phyloP scores from a whole-genome alignment of 2,888 invertebrate genomes.

The Lysandra bellargus region DNA sequence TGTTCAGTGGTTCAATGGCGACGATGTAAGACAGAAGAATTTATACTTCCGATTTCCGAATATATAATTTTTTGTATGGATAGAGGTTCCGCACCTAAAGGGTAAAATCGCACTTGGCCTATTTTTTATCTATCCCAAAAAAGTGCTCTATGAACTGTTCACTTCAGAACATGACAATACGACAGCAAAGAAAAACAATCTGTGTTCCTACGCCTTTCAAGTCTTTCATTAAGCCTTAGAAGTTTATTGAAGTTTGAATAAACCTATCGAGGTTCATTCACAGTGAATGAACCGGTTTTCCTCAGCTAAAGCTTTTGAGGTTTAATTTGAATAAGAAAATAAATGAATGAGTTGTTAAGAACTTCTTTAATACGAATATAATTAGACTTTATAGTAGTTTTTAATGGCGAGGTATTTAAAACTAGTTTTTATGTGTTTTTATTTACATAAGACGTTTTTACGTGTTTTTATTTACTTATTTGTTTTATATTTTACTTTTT shows the following conservation, averaged over 20 bases:
- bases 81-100: too few species aligned
- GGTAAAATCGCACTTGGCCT: too few species aligned
- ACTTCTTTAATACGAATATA: background rate
- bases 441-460: too few species aligned
- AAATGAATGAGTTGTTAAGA: background rate
- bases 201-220: background rate
- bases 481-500: too few species aligned
- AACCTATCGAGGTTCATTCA: background rate
- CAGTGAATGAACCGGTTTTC: background rate
- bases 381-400: background rate
- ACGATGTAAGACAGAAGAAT: too few species aligned
- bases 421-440: too few species aligned
- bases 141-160: too few species aligned
- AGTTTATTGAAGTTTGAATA: slow-evolving; percentile 20
- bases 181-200: background rate
- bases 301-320: background rate
- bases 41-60: too few species aligned
- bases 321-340: slow-evolving; percentile 1
- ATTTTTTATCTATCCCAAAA: too few species aligned
- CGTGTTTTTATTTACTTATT: too few species aligned
- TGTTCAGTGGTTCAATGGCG: too few species aligned
- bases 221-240: background rate
- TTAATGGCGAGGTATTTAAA: background rate
- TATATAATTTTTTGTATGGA: too few species aligned
- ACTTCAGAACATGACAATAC: background rate